Base-by-base conservation (phyloP, 1,140 invertebrate species). In the Galleria mellonella region DNA sequence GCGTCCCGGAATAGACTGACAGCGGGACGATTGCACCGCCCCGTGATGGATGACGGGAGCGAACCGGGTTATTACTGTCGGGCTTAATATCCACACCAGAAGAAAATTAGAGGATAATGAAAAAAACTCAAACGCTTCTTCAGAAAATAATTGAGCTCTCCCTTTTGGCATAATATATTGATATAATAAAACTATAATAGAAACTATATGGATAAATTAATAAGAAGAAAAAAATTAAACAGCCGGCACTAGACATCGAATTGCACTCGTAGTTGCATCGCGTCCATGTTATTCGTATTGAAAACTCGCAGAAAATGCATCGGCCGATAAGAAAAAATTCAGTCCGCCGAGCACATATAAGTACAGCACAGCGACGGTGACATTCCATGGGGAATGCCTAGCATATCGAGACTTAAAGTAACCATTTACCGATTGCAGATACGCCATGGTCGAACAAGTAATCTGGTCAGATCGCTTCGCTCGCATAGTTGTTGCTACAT, bases 251-350 rank as follows among this genome's bases (percentile, higher is more conserved):
- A 66, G 48, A 62, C 51, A 39, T 45, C 48, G 38, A n/a, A n/a
- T n/a, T n/a, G n/a, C n/a, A n/a, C n/a, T n/a, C n/a, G n/a, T 49
- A 43, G 43, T 40, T 39, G 51, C 47, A n/a, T n/a, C n/a, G 47
- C 53, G 58, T 54, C 48, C 62, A 63, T 61, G 63, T 70, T 51
- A 65, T 47, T 64, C 62, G 60, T 68, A 72, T 75, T 81, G 74
- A 72, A 84, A 78, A 75, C 72, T 79, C 70, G 81, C 78, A 84
- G 78, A 84, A 83, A 83, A 85, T 85, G 74, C 73, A 77, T 72
- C 56, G 70, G 59, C 2, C 72, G 78, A 83, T 82, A 85, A 83
- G 76, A 85, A 85, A 85, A 85, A 85, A 84, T 78, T 76, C 70
- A 79, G 76, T 71, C 68, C 78, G 68, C 55, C 62, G 60, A 71